Evolutionary conservation across 2,797 vertebrate genomes (phyloP), one percentile per base, ranked within the genome.

Genomic region (Spheniscus humboldti): DNA sequence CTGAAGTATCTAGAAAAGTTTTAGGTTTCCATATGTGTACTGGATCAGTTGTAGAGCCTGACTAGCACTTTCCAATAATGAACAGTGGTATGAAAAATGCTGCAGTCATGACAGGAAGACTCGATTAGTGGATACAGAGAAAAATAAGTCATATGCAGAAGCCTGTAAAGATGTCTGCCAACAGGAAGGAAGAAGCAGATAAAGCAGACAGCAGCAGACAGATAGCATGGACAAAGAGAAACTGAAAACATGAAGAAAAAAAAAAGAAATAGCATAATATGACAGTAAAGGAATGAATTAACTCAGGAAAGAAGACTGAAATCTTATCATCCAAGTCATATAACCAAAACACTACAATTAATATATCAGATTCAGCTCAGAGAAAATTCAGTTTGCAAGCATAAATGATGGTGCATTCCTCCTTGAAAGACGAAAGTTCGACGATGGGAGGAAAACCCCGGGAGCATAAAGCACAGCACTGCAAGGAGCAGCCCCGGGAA

Each of bases 111-210:
- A 86, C 78, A 95, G 72, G 60, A 92, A 80, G 57, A 68, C 56
- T 47, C 89, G 80, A 75, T 86, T 85, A 74, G 67, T 87, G 43
- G 48, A 87, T 83, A 92, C 12, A 82, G 63, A 91, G 53, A 85
- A 95, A 92, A 92, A 74, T 39, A 76, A 93, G 71, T 71, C 72
- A 72, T 77, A 85, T 74, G 62, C 60, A 96, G 84, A 92, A 94
- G 80, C 41, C 64, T 94, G 79, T 93, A 88, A 95, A 95, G 88
- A 95, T 86, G 47, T 86, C 67, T 93, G 82, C 77, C 92, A 96
- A 94, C 39, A 97, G 84, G 90, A 97, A 97, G 82, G 76, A 96
- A 96, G 90, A 93, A 92, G 64, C 3, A 93, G 89, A 94, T 97
- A 97, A 96, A 96, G 88, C 15, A 97, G 80, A 94, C 28, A 94